phyloP scores from a whole-genome alignment of 2,888 invertebrate genomes.

The Volucella bombylans region DNA sequence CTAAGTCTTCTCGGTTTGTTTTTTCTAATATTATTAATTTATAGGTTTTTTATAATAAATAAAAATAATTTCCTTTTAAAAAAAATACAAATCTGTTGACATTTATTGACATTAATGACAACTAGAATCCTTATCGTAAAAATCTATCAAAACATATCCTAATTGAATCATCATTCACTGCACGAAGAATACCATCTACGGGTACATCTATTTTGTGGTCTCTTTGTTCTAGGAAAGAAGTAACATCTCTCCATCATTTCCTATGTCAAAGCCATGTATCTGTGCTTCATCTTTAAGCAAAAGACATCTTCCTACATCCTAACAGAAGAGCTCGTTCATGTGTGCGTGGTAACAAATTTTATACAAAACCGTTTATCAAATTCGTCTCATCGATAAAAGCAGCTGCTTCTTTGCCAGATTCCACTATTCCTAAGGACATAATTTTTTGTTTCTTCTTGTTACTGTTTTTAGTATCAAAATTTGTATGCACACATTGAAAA shows the following conservation, averaged over 20 bases:
- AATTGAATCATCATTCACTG: conserved; percentile 36
- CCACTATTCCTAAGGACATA: conserved; percentile 54
- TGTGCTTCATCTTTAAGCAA: conserved; percentile 12
- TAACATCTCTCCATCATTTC: neutral
- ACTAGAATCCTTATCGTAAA: neutral
- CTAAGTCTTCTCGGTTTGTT: too few relatives aligned
- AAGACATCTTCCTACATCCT: conserved; percentile 19
- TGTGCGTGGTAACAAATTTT: conserved; percentile 15
- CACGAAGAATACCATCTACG: conserved; percentile 1
- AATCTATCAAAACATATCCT: conserved; percentile 19
- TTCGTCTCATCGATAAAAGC: conserved; percentile 63
- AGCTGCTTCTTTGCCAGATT: conserved; percentile 52
- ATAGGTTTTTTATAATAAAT: too few relatives aligned
- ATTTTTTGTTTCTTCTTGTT: conserved; percentile 18
- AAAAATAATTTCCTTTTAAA: too few relatives aligned
- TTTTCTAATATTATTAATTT: too few relatives aligned
- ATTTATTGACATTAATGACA: neutral
- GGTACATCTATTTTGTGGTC: neutral
- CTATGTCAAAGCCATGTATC: conserved; percentile 18
- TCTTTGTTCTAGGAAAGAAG: conserved; percentile 27
- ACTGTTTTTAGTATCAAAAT: conserved; percentile 28
- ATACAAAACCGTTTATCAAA: conserved; percentile 67
- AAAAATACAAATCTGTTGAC: conserved; percentile 4
- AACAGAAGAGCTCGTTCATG: neutral
- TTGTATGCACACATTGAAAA: conserved; percentile 26